A percentile compares a stretch with the other conserved stretches of the same genome.
phyloP scores from a whole-genome alignment of 2,113 vertebrate species.

The Nipponia nippon region DNA sequence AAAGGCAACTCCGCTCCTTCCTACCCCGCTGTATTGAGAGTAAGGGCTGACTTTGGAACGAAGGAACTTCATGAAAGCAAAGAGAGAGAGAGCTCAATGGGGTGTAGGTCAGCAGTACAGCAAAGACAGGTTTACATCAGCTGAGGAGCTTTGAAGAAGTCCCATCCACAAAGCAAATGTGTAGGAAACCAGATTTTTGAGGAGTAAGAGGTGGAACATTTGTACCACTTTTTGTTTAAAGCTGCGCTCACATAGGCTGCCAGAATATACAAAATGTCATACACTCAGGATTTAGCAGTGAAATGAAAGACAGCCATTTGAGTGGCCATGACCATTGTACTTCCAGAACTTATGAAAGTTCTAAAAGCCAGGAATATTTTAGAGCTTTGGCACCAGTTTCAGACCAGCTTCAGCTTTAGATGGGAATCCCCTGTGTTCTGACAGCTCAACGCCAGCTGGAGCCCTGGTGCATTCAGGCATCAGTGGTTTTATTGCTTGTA shows the following conservation, averaged over 20 bases:
- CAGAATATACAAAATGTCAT: background rate
- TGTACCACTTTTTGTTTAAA: background rate
- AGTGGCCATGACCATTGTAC: background rate
- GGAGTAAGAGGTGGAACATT: background rate
- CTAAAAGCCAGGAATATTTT: background rate
- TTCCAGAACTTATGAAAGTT: background rate
- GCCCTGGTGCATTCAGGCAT: background rate
- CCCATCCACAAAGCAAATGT: background rate
- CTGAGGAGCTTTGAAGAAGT: background rate
- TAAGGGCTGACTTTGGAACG: background rate
- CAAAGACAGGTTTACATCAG: background rate
- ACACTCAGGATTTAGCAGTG: background rate
- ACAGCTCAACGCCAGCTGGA: background rate
- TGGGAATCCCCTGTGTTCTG: background rate
- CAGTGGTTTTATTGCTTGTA: background rate
- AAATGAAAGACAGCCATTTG: background rate
- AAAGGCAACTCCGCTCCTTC: background rate
- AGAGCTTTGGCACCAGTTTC: background rate
- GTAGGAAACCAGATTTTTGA: background rate
- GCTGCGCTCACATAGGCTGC: background rate
- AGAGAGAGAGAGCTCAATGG: background rate
- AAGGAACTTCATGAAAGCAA: background rate
- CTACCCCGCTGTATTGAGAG: background rate
- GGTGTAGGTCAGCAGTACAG: background rate
- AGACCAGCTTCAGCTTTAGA: background rate